Conservation (phyloP, 2,113 vertebrate genomes). For the Calypte anna region DNA sequence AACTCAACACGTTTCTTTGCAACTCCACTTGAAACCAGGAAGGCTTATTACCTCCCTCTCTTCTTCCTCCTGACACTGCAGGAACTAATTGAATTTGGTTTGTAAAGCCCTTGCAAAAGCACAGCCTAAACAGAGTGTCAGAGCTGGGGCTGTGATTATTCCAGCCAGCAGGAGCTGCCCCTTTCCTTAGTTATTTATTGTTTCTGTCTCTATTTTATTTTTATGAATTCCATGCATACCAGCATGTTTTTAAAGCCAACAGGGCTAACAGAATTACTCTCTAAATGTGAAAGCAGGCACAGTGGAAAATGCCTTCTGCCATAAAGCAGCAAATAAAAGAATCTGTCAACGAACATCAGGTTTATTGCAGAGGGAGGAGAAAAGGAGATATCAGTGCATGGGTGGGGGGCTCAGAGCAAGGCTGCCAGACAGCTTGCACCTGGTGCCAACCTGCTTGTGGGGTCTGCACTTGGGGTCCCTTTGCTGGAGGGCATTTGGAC, state of each 20-base stretch:
- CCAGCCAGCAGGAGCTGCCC: constrained; percentile 68
- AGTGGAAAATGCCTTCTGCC: constrained; percentile 56
- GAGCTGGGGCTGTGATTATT: constrained; percentile 54
- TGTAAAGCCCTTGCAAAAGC: constrained; percentile 70
- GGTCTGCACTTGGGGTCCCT: neutral
- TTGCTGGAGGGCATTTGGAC: neutral
- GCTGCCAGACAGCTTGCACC: neutral
- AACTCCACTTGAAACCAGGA: constrained; percentile 36
- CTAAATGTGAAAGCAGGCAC: constrained; percentile 39
- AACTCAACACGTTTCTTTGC: constrained; percentile 34
- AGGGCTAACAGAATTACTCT: constrained; percentile 39
- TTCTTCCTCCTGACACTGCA: constrained; percentile 43
- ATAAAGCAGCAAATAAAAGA: constrained; percentile 50
- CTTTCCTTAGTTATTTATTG: constrained; percentile 68
- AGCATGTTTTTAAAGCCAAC: constrained; percentile 65
- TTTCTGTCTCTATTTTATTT: constrained; percentile 63
- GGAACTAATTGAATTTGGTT: constrained; percentile 68
- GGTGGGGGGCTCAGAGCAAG: neutral
- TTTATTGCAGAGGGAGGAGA: constrained; percentile 31
- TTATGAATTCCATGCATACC: constrained; percentile 67
- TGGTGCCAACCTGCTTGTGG: accelerated
- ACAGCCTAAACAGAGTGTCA: constrained; percentile 58
- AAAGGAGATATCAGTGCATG: neutral
- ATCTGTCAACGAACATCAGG: neutral
- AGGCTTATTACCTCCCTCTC: constrained; percentile 52